Evolutionary conservation across 2,113 vertebrate genomes (phyloP).

Genomic region (Meriones unguiculatus): DNA sequence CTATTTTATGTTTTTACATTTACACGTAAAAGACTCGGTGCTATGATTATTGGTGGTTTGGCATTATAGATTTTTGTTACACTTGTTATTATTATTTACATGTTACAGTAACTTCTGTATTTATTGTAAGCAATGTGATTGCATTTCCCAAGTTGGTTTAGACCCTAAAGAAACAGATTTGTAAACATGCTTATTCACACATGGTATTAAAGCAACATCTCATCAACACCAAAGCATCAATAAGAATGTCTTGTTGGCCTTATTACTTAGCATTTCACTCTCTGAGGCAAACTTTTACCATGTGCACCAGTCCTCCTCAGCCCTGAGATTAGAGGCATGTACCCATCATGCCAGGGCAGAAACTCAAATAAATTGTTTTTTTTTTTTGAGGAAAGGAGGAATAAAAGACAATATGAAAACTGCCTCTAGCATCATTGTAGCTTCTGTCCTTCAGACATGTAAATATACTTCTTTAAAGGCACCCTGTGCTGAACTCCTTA

Average conservation of each 20-base stretch:
- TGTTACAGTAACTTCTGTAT: slow-evolving; percentile 21
- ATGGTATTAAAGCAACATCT: slow-evolving; percentile 18
- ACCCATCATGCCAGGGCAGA: not conserved
- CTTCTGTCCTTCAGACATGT: not conserved
- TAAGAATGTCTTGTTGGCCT: not conserved
- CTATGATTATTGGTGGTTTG: not conserved
- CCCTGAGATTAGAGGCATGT: not conserved
- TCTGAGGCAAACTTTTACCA: not conserved
- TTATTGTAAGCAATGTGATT: slow-evolving; percentile 25
- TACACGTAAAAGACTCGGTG: not conserved
- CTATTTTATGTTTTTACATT: not conserved
- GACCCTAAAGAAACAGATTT: slow-evolving; percentile 5
- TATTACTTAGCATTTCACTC: not conserved
- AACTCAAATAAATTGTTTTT: not conserved
- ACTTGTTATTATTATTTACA: not conserved
- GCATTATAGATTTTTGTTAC: not conserved
- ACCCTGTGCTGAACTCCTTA: not conserved
- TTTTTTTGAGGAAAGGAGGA: slow-evolving; percentile 8
- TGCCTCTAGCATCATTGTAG: not conserved
- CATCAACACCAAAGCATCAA: slow-evolving; percentile 23
- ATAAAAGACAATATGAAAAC: slow-evolving; percentile 42
- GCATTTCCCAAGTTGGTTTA: slow-evolving; percentile 39
- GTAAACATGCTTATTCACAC: slow-evolving; percentile 39
- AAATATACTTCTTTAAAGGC: slow-evolving; percentile 34
- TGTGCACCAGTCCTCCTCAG: not conserved